Base-by-base conservation (phyloP, 2,113 vertebrate species). In the Scomber scombrus region DNA sequence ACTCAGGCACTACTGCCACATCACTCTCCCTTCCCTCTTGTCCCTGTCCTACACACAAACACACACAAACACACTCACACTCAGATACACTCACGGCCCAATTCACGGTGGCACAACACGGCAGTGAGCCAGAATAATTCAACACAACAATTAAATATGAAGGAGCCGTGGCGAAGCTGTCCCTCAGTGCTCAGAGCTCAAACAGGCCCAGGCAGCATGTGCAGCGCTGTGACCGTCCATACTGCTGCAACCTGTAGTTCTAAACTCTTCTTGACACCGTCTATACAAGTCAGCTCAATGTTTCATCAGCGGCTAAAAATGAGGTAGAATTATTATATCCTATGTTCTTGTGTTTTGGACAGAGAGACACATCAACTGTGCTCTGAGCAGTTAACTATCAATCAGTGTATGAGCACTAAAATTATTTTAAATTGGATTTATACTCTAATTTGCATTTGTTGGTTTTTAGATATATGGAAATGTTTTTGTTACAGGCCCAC, bases 91-190 rank as follows among this genome's bases (percentile, higher is more conserved):
- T 85, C 51, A 51, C 2, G 68, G 85, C 90, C 85, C 92, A 91
- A 90, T 88, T 75, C 88, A 75, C 84, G 61, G 84, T 85, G 88
- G 92, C 86, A 88, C 91, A 91, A 94, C 91, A 94, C 80, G 81
- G 70, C 88, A 83, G 75, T 23, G 71, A 68, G 89, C 84, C 89
- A 89, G 91, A 94, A 95, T 93, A 90, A 94, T 93, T 94, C 81
- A 95, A 89, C 81, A 55, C 57, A 73, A 89, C 75, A 58, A 93
- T 95, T 88, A 94, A 94, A 95, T 90, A 95, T 95, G 89, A 72
- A 94, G 73, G 76, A 93, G 91, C 69, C 0, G 62, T n/a, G 82
- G 88, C 11, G 60, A 75, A 52, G 66, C 74, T 49, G 77, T 84
- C 85, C 84, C 89, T 82, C 69, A 26, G 73, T 62, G 86, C 78